Base-by-base conservation (phyloP, 1,140 invertebrate genomes). In the Venturia canescens region DNA sequence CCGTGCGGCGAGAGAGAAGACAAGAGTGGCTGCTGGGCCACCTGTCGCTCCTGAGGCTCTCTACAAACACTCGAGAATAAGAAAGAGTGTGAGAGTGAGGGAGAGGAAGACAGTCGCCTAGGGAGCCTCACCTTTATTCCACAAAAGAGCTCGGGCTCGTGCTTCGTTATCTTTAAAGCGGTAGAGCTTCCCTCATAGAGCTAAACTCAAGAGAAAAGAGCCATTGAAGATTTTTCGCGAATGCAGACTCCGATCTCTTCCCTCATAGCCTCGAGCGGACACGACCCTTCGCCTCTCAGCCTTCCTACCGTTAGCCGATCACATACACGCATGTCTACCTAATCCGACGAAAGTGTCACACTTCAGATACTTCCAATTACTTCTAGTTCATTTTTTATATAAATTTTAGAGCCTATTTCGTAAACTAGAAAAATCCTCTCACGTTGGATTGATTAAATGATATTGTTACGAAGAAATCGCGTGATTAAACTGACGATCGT, bases 91-190 rank as follows among this genome's bases (percentile, higher is more conserved):
- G 77, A 82, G 80, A 83, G 78, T 76, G 82, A 80, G 15, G n/a
- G 18, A 53, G 76, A 81, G 78, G 81, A 74, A 79, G 82, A 80
- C 26, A 76, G 83, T 75, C 63, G 80, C 72, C 26, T 44, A 34
- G 11, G 5, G 50, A 53, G 21, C 50, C 83, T 78, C 83, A 83
- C 85, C 86, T 87, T 87, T 86, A 87, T 86, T 86, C 82, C 82
- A 80, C 84, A 80, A 69, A 87, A 82, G 86, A 87, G 86, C 86
- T 87, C 79, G 27, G 9, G 66, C 66, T 31, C 29, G 29, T 69
- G 84, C 86, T 87, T 87, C 86, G 86, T 87, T 87, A 87, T 87
- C 86, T 86, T 86, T 85, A 87, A 87, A 87, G 85, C 82, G 72
- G 81, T 76, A 70, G 60, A 53, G 48, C 78, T 75, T 48, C 18